Evolutionary conservation across 2,888 invertebrate genomes (phyloP), one percentile per base, ranked within the genome.

Genomic region (Drosophila nigritarsus): DNA sequence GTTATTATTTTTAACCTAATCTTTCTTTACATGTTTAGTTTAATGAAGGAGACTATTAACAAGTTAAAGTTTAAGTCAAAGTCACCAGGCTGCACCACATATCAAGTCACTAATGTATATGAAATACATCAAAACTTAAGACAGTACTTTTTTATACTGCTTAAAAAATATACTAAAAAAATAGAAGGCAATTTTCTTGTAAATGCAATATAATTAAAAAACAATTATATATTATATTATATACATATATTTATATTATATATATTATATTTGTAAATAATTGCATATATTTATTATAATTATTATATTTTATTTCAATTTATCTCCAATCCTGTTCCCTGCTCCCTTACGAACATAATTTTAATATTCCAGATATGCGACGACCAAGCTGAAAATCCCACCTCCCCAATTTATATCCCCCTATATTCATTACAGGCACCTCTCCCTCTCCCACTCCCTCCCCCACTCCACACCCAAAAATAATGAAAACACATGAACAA

Each of bases 401-500:
- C 7, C 3, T 29, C 6, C 27, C 27, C n/a, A 30, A 34, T 42
- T 8, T 51, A 11, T 29, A 62, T n/a, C 27, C 63, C 27, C 8
- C 8, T 5, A 27, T 18, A 45, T 58, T 24, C 18, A n/a, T 38
- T 29, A 29, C 3, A 29, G 36, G 29, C 36, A 50, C 60, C 50
- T 56, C 42, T 30, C n/a, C n/a, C n/a, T n/a, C n/a, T n/a, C n/a
- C n/a, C n/a, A 9, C 54, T 27, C 15, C 15, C 29, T n/a, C n/a
- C 27, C 9, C 18, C 13, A 36, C 30, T 24, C 11, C 24, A 13
- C 38, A 2, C 48, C 2, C 36, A 34, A 55, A 62, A 80, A 72
- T 75, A 73, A 72, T 65, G 67, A 78, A 79, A 80, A 73, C 73
- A 69, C 68, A 80, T 69, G 58, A 55, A 66, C 55, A 60, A 75